Base-by-base conservation (phyloP, 2,888 invertebrate species). In the Fragum whitleyi region DNA sequence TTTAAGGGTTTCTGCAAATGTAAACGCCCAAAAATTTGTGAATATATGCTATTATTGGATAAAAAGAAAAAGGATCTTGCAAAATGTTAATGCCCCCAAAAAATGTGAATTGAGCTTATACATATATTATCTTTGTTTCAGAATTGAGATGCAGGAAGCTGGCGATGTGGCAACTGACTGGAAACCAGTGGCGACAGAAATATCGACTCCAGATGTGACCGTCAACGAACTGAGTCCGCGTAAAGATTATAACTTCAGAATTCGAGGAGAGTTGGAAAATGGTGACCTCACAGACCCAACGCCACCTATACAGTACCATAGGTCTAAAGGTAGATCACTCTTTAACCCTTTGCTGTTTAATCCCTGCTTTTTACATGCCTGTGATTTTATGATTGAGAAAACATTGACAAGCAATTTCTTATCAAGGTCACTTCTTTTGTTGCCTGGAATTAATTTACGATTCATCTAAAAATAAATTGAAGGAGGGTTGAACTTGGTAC, bases 211-310 rank as follows among this genome's bases (percentile, higher is more conserved):
- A 2, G 86, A 87, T 36, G 91, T 89, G 77, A 76, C 82, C 6
- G 86, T 93, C 47, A 88, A 87, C 6, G 90, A 92, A 47, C 89
- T 99, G 81, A 97, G 97, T 92, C 98, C 99, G 0, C 97, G 97
- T 95, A 96, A 97, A 88, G 98, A 99, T 94, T 99, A 99, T 95
- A 97, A 97, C 94, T 98, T 99, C 95, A 96, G 99, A 81, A 96
- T 99, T 57, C 96, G 99, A 28, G 99, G 99, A 1, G 98, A 98
- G 93, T 98, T 98, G 94, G 87, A 87, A 39, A 85, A 87, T 70
- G 97, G 98, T 93, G 99, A 99, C 61, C 96, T 98, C 86, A 98
- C 98, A 94, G 99, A 99, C 92, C 99, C 99, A 0, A 98, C 98
- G 73, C 98, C 98, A 0, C 97, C 96, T 9, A 83, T 91, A 39